phyloP scores from a whole-genome alignment of 2,888 invertebrate species.

The Ctenicera cuprea region DNA sequence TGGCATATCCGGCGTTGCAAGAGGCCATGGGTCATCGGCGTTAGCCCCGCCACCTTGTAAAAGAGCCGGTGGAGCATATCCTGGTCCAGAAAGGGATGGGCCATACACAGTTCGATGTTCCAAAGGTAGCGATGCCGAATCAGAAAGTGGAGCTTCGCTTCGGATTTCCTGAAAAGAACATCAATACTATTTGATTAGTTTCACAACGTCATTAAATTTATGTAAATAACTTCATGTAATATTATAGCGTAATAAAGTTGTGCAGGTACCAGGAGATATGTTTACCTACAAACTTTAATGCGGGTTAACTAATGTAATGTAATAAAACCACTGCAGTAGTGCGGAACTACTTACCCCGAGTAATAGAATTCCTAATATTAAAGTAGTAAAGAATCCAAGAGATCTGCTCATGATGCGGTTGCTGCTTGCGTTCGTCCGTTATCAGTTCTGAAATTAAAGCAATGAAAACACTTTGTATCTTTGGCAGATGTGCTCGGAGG shows the following conservation, averaged over 20 bases:
- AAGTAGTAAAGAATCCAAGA: slow-evolving; percentile 61
- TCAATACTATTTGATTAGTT: not conserved
- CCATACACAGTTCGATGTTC: slow-evolving; percentile 88
- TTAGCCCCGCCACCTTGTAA: slow-evolving; percentile 70
- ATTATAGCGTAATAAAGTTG: slow-evolving; percentile 29
- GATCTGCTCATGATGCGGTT: slow-evolving; percentile 66
- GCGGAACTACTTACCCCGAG: slow-evolving; percentile 63
- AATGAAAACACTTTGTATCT: slow-evolving; percentile 64
- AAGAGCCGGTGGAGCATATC: slow-evolving; percentile 68
- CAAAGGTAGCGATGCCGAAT: slow-evolving; percentile 87
- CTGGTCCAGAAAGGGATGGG: slow-evolving; percentile 76
- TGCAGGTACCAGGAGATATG: slow-evolving; percentile 48
- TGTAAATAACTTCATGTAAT: not conserved
- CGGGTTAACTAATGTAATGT: slow-evolving; percentile 25
- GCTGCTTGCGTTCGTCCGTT: slow-evolving; percentile 62
- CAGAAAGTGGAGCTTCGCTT: slow-evolving; percentile 86
- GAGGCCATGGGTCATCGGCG: slow-evolving; percentile 91
- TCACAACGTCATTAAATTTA: not conserved
- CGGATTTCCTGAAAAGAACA: slow-evolving; percentile 80
- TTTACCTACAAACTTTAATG: slow-evolving; percentile 46
- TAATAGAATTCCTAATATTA: slow-evolving; percentile 62
- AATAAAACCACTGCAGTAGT: not conserved
- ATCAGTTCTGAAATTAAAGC: slow-evolving; percentile 67
- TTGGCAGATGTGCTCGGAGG: slow-evolving; percentile 50
- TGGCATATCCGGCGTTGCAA: slow-evolving; percentile 91